Conservation (phyloP, 2,888 invertebrate species). For the Trichacis sp. region DNA sequence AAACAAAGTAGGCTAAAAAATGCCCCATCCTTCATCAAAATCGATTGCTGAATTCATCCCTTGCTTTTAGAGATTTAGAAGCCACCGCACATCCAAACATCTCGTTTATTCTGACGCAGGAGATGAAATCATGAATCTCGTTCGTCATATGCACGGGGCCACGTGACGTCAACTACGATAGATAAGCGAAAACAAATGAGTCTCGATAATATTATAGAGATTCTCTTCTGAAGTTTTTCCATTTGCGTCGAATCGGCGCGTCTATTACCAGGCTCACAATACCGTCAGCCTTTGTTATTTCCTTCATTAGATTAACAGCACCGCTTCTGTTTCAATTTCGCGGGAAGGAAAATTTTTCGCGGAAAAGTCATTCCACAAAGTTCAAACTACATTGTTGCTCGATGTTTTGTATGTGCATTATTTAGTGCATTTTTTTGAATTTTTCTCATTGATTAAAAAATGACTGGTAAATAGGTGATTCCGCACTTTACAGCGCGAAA, state of each 20-base stretch:
- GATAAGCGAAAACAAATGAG: slow-evolving; percentile 67
- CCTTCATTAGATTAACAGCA: slow-evolving; percentile 1
- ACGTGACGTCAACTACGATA: slow-evolving; percentile 47
- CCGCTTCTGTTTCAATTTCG: slow-evolving; percentile 1
- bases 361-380: background rate
- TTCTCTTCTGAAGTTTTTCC: slow-evolving; percentile 49
- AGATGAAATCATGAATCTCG: slow-evolving; percentile 54
- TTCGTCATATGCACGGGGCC: too few species aligned
- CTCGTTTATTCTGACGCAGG: slow-evolving; percentile 51
- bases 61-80: too few species aligned
- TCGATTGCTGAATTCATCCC: too few species aligned
- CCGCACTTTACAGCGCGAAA: too few species aligned
- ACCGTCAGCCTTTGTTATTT: background rate
- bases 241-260: slow-evolving; percentile 48
- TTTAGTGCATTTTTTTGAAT: too few species aligned
- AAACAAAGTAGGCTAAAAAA: too few species aligned
- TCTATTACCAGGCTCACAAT: slow-evolving; percentile 14
- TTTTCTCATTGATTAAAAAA: too few species aligned
- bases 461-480: too few species aligned
- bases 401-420: too few species aligned
- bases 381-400: slow-evolving; percentile 1
- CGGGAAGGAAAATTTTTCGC: background rate
- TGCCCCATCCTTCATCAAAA: too few species aligned
- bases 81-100: too few species aligned
- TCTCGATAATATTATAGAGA: slow-evolving; percentile 54